Base-by-base conservation (phyloP, 2,888 invertebrate species). In the Amaurobius ferox region DNA sequence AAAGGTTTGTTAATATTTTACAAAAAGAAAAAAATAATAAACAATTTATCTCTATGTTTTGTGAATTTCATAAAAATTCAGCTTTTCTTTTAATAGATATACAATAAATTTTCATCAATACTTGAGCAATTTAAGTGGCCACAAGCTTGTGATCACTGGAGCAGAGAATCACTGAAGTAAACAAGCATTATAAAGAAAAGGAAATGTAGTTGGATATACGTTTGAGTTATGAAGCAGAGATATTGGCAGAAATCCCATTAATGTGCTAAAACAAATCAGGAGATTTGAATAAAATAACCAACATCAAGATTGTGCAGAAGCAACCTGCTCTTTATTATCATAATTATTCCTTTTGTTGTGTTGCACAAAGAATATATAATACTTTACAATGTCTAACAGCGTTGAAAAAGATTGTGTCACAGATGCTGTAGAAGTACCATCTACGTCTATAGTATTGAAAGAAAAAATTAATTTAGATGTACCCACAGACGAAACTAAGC, bases 401-500 rank as follows among this genome's bases (percentile, higher is more conserved):
- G 23, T 66, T 13, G 83, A 77, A 77, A 85, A 70, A 16, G 72
- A 77, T 39, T 66, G 64, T 2, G 39, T 64, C n/a, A 29, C 66
- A 23, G 83, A 85, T 77, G 61, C 71, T 9, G 55, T 55, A 2
- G 68, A 70, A 39, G 35, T 72, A n/a, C 77, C 83, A 64, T 85
- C 83, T 19, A 85, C 83, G 35, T 85, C 83, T 29, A 48, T 83
- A 23, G 68, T 80, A 19, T 77, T 85, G 32, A 85, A 77, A 48
- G 77, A 85, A 19, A 77, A 77, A 77, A 72, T 61, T 13, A 77
- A 39, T 72, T 39, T 78, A 35, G 77, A 85, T 64, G 23, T 72
- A 28, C 77, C 83, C 26, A 16, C 28, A 16, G 77, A 77, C 5
- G 62, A 85, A 77, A 85, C 30, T 39, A 85, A 85, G 32, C 77